Evolutionary conservation across 1,140 invertebrate species (phyloP).

Genomic region (Euura saliciscinereae): DNA sequence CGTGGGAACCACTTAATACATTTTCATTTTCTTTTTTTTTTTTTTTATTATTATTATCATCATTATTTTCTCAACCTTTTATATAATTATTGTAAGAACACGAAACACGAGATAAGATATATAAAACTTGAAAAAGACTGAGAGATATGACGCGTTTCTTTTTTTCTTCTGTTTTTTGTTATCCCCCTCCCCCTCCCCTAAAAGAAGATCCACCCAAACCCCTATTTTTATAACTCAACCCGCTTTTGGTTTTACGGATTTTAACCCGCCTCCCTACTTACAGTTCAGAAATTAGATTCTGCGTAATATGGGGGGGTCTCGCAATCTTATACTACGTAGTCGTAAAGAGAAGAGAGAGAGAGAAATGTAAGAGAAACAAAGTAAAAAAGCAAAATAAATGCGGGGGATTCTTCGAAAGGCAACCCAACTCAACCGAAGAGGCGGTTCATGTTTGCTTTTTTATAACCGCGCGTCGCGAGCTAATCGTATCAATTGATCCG

Average conservation of each 20-base stretch:
- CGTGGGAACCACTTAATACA: too few species aligned
- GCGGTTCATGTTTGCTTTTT: neutral
- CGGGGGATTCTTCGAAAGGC: too few species aligned
- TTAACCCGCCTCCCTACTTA: neutral
- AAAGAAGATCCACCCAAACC: conserved; percentile 5
- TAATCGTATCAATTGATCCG: neutral
- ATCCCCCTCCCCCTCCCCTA: too few species aligned
- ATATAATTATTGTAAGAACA: too few species aligned
- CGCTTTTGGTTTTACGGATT: conserved; percentile 17
- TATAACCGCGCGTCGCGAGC: neutral
- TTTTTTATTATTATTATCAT: too few species aligned
- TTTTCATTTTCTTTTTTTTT: too few species aligned
- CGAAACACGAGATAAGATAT: too few species aligned
- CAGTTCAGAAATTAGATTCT: neutral
- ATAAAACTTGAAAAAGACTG: too few species aligned
- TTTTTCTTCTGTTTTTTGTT: too few species aligned
- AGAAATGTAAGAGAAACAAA: neutral
- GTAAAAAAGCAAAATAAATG: neutral
- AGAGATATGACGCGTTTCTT: neutral
- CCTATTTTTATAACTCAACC: conserved; percentile 1
- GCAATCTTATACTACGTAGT: neutral
- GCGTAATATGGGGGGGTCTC: neutral
- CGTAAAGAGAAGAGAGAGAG: neutral
- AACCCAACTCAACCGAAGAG: neutral
- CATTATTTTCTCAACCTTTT: too few species aligned